Evolutionary conservation across 2,888 invertebrate species (phyloP), one percentile per base, ranked within the genome.

Genomic region (Protonemura montana): DNA sequence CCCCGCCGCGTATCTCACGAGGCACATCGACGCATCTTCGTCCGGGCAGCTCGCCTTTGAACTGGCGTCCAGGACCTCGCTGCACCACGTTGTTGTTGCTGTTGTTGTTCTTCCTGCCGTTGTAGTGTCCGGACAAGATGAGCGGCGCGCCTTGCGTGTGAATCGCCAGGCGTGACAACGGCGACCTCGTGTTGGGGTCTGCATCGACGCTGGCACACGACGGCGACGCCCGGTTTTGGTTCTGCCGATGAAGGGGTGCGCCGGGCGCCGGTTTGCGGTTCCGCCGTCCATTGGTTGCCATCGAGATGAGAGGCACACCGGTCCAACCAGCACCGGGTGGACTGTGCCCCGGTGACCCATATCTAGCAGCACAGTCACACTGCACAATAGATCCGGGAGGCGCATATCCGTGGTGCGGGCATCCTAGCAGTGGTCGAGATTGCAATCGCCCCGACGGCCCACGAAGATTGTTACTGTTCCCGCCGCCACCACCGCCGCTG

Each of bases 91-190:
- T 89, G 86, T 87, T 88, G 59, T 59, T 59, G 85, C 86, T 89
- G 87, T 85, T 88, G 85, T 88, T 88, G 87, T 89, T 89, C 90
- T 93, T 94, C 90, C 92, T 91, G 88, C 92, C 92, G 88, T 90
- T 90, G 90, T 94, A 94, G 89, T 94, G 92, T 89, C 95, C 94
- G 89, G 95, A 93, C 87, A 96, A 93, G 89, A 97, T 96, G 88
- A 97, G 92, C n/a, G 97, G 97, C 81, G 95, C 96, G 80, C 97
- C 97, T 90, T 96, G 96, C 5, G 96, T 96, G 91, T 97, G 97
- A 90, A 96, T 95, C 21, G 96, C 96, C 88, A 97, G 91, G 89
- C 95, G 94, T 13, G 96, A 94, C 88, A 97, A 93, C 80, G 94
- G 94, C 88, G 93, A 90, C 30, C 90, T 59, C 35, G 42, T 29